phyloP scores from a whole-genome alignment of 2,113 vertebrate species.

The Eurystomus gularis region DNA sequence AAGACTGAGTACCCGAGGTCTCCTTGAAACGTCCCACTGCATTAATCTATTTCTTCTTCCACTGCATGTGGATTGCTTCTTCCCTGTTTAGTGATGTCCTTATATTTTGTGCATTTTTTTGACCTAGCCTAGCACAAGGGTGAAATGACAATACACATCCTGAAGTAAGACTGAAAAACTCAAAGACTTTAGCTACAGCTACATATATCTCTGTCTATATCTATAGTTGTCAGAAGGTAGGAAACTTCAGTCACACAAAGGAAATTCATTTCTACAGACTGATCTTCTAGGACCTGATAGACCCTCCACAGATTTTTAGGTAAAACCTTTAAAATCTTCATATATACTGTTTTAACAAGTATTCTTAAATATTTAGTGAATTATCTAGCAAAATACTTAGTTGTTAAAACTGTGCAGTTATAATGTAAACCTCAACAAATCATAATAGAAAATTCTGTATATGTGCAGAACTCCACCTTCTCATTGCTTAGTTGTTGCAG shows the following conservation, averaged over 20 bases:
- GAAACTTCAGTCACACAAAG: not conserved
- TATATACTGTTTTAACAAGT: not conserved
- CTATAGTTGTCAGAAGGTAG: not conserved
- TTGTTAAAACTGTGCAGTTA: not conserved
- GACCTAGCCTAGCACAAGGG: not conserved
- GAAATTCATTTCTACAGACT: not conserved
- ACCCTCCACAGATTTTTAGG: fast-evolving
- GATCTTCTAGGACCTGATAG: not conserved
- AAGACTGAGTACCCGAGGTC: not conserved
- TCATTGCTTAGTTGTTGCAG: not conserved
- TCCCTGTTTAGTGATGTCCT: not conserved
- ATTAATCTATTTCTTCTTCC: not conserved
- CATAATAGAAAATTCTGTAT: not conserved
- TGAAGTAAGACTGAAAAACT: not conserved
- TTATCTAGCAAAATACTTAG: not conserved
- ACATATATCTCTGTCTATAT: not conserved
- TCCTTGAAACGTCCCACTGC: not conserved
- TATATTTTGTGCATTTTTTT: not conserved
- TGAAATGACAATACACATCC: not conserved
- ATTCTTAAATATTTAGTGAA: not conserved
- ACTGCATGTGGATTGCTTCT: not conserved
- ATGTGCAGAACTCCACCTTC: not conserved
- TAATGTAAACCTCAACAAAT: not conserved
- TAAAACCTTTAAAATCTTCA: not conserved
- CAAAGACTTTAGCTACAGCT: not conserved